Evolutionary conservation across 2,113 vertebrate species (phyloP), one percentile per base, ranked within the genome.

Genomic region (Furnarius figulus): DNA sequence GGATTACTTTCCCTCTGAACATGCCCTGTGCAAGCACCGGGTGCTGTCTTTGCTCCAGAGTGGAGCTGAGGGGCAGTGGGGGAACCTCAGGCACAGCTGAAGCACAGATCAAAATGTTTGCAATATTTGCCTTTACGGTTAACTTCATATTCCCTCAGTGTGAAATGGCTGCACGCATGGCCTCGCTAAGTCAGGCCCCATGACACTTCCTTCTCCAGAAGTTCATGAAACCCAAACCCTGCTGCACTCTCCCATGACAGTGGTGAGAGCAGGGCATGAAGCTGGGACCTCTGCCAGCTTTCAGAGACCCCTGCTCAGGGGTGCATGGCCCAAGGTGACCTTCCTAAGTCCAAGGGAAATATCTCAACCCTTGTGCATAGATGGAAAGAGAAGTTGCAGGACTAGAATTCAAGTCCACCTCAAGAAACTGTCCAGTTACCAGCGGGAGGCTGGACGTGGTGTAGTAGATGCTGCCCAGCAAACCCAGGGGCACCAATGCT

Each of bases 381-480:
- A 5, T 2, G 14, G 40, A n/a, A 68, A 40, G 56, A 59, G n/a
- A 49, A 62, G 50, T 16, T 37, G 25, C 35, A 56, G 35, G 47
- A 97, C 94, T 97, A 88, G 97, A 58, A 0, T 97, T 98, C 93
- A 98, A 77, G 37, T 96, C 96, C 18, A 97, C 49, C 87, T 98
- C 22, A 0, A 98, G 95, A 81, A 98, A 93, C 58, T 97, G 97
- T 21, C 90, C 66, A 0, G 97, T 97, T 47, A 97, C 94, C 20
- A 98, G 84, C 1, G 96, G 91, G 14, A 98, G 96, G 80, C 97
- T 98, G 63, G 96, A 97, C 52, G 96, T 75, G 0, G 94, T 97
- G 25, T 95, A 94, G 63, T 98, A 98, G 55, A 96, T 77, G 7
- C 97, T 98, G 68, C 95, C 95, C 88, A 98, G 35, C 40, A 98